Base-by-base conservation (phyloP, 2,113 vertebrate genomes). In the Epinephelus lanceolatus region DNA sequence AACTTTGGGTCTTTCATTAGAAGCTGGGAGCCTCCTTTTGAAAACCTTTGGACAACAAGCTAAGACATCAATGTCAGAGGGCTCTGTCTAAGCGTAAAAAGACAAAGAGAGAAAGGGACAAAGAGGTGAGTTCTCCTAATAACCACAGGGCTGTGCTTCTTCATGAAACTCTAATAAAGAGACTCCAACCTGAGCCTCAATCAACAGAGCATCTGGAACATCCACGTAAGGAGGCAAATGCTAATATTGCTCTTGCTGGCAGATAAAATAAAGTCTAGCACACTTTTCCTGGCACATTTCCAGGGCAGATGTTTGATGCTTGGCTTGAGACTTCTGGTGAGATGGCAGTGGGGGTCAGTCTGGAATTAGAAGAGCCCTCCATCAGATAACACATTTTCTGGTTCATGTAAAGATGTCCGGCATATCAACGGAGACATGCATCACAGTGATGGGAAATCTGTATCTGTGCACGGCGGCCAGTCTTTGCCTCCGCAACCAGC, bases 361-460 rank as follows among this genome's bases (percentile, higher is more conserved):
- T 94, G 92, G 92, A 96, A 95, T 93, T 88, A 95, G 94, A 83
- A 94, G 95, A 94, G 83, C 18, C 91, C 95, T 96, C 91, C 93
- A 94, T 96, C 97, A 96, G 96, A 96, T 96, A 96, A 95, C 94
- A 94, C 93, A 86, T 96, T 96, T 97, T 97, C 96, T 98, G 97
- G 95, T 96, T 97, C 95, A 85, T 96, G 96, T 97, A 96, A 96
- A 96, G 91, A 95, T 0, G 83, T 94, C 94, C 89, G 84, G 87
- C 90, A 91, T 95, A 95, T 96, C 92, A 83, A 90, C 87, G 74
- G 74, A 89, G 95, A 94, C 95, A 71, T 96, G 96, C 94, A 90
- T 98, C 96, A 96, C 83, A 0, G 71, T 67, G 87, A 91, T 88
- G 95, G 92, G 81, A 84, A 95, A 92, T 91, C 95, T 94, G 25